Conservation (phyloP, 2,797 vertebrate genomes). For the Heliangelus exortis region DNA sequence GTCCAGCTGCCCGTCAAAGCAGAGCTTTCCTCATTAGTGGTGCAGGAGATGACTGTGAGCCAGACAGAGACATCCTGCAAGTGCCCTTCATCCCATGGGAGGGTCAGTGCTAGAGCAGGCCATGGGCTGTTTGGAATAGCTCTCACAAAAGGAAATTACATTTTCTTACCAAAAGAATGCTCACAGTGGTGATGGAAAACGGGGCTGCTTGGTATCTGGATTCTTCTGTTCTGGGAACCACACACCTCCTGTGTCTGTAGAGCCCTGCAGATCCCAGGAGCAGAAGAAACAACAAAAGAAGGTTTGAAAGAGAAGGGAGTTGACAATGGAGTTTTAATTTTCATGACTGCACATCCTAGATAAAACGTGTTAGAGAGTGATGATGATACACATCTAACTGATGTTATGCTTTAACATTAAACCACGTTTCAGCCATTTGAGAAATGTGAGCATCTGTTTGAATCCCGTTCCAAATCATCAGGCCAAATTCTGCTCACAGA, state of each 20-base stretch:
- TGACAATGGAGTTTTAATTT: background rate
- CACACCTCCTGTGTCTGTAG: background rate
- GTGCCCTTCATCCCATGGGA: accelerated
- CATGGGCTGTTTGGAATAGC: background rate
- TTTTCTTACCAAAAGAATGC: background rate
- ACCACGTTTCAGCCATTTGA: background rate
- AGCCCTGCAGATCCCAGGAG: background rate
- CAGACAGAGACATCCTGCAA: background rate
- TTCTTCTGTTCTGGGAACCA: background rate
- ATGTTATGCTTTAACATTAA: background rate
- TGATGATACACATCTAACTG: background rate
- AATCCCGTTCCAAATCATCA: background rate
- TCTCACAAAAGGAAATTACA: background rate
- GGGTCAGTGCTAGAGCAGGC: background rate
- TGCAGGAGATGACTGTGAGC: background rate
- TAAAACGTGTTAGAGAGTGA: background rate
- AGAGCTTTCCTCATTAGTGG: accelerated
- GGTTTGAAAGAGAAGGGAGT: background rate
- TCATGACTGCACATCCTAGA: background rate
- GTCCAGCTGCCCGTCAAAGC: background rate
- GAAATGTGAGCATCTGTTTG: background rate
- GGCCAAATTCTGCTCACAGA: background rate
- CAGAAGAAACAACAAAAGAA: background rate
- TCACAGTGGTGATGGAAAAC: background rate
- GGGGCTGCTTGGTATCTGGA: background rate